These are phyloP conservation scores for Bubo blakistoni DNA, from an alignment of 2,113 vertebrate genomes.

Conservation along the genomic window DNA sequence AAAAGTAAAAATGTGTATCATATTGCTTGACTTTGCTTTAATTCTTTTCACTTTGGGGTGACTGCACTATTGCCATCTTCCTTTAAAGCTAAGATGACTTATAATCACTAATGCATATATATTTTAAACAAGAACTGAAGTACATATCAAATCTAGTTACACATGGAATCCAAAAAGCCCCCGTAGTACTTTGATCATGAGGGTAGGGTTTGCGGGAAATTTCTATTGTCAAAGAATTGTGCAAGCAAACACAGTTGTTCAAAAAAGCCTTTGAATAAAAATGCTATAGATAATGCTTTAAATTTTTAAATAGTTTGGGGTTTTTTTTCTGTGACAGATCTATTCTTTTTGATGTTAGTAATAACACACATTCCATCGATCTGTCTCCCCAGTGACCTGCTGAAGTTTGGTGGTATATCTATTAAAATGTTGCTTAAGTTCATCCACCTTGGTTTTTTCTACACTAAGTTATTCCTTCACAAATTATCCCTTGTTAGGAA, in stretches of 20 bases:
- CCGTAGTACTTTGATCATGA: neutral
- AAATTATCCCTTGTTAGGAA: constrained; percentile 67
- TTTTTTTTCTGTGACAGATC: constrained; percentile 51
- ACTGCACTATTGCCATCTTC: neutral
- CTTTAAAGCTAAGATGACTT: neutral
- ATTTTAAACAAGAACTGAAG: neutral
- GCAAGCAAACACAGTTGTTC: constrained; percentile 43
- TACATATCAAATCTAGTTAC: neutral
- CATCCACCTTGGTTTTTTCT: constrained; percentile 63
- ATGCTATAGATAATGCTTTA: constrained; percentile 59
- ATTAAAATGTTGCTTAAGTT: constrained; percentile 70
- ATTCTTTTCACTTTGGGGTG: neutral
- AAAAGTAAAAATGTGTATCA: neutral
- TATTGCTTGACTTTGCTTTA: neutral
- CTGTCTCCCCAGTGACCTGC: constrained; percentile 31
- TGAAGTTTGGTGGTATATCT: constrained; percentile 64
- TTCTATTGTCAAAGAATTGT: neutral
- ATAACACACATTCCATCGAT: constrained; percentile 67
- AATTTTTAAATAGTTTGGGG: constrained; percentile 63
- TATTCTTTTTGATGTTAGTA: constrained; percentile 74
- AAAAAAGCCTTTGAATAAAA: constrained; percentile 66
- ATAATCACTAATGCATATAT: neutral
- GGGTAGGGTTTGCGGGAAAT: neutral
- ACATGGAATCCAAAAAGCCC: neutral
- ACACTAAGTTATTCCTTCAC: constrained; percentile 57